Base-by-base conservation (phyloP, 2,888 invertebrate species). In the Campaea margaritaria region DNA sequence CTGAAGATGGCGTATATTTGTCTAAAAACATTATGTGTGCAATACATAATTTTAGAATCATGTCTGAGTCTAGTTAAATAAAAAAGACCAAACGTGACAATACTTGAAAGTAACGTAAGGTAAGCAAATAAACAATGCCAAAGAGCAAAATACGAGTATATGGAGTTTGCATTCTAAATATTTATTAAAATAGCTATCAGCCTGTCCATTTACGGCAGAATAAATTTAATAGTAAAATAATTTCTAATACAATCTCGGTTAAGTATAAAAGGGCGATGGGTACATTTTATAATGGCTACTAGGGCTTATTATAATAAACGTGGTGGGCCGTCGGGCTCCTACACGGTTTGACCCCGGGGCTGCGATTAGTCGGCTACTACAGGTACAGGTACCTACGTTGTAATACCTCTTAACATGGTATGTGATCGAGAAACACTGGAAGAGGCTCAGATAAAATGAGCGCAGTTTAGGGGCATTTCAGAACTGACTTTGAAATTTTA, bases 241-340 rank as follows among this genome's bases (percentile, higher is more conserved):
- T 83, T 79, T 78, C 62, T 76, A 65, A 69, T 46, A 59, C 65
- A 58, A 61, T 58, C 57, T 52, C 53, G 56, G 61, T 64, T 52
- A 62, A 66, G 65, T 74, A 78, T 81, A 82, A 65, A 83, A 82
- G 83, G 85, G 81, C 84, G 85, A 85, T 83, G 85, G 83, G 76
- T 77, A 82, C 80, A 83, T 79, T 78, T 82, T 86, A 85, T 87
- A 87, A 90, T 87, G 75, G 84, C 74, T 79, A 79, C 81, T 70
- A 73, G 62, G 54, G 78, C 87, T 88, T 89, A 90, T 91, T 91
- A 90, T 87, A 91, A 91, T 92, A 91, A 91, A 87, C 89, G 88
- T 87, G 89, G 89, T 74, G 83, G 79, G 81, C 80, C 80, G 81
- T 68, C 77, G 77, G 79, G 83, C 80, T 81, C 75, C 79, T 85